Evolutionary conservation across 2,113 vertebrate genomes (phyloP), one percentile per base, ranked within the genome.

Genomic region (Fulmarus glacialis): DNA sequence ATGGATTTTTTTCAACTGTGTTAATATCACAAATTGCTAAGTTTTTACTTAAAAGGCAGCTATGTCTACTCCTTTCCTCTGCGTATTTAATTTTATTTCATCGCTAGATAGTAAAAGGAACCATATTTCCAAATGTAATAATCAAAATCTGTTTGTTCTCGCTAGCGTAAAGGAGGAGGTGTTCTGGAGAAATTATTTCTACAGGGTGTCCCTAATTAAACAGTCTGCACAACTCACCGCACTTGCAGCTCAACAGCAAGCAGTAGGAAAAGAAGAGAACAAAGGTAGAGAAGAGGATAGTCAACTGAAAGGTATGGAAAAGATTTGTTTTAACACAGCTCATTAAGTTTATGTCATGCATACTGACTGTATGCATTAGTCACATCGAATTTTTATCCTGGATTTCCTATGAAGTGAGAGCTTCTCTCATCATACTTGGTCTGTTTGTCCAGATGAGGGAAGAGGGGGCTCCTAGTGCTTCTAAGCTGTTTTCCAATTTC

Each of bases 181-280:
- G 22, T 99, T 99, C 95, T 99, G 99, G 99, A 99, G 99, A 97
- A 99, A 99, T 96, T 99, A 99, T 86, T 99, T 99, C 97, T 99
- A 99, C 98, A 98, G 99, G 0, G 99, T 99, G 81, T 99, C 99
- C 79, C 98, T 99, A 88, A 98, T 99, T 93, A 99, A 99, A 97
- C 99, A 99, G 97, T 99, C 99, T 2, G 99, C 99, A 47, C 99
- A 99, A 97, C 99, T 99, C 96, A 99, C 99, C 0, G 99, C 99
- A 0, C 97, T 99, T 96, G 99, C 99, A 4, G 99, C 99, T 19
- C 99, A 99, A 89, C 99, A 99, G 90, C 99, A 99, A 95, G 98
- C 99, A 78, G 97, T 93, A 50, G 98, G 97, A 81, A 98, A 98
- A 80, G 98, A 98, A 15, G 98, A 98, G 3, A 97, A 89, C 85